phyloP scores from a whole-genome alignment of 2,888 invertebrate species.

The Meteorus cinctellus region DNA sequence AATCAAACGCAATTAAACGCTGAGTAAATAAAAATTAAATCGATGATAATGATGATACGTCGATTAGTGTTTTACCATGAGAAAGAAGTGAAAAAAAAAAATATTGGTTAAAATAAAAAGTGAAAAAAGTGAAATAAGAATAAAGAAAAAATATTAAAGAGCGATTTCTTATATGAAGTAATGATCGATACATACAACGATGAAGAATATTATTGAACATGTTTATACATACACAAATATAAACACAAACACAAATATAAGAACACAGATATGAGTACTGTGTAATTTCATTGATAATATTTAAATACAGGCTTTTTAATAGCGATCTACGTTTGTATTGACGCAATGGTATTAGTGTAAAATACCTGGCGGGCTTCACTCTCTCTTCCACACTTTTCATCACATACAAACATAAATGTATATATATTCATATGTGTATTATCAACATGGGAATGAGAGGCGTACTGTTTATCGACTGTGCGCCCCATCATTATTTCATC shows the following conservation, averaged over 20 bases:
- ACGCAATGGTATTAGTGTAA: constrained; percentile 44
- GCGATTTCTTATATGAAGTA: constrained; percentile 54
- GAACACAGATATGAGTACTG: constrained; percentile 44
- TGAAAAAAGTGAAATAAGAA: neutral
- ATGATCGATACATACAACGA: constrained; percentile 42
- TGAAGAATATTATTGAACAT: constrained; percentile 48
- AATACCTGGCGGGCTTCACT: constrained; percentile 40
- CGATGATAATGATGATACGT: constrained; percentile 7
- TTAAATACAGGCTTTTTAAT: constrained; percentile 70
- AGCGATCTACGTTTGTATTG: constrained; percentile 60
- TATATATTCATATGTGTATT: constrained; percentile 39
- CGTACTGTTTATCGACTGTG: constrained; percentile 66
- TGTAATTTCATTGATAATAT: constrained; percentile 71
- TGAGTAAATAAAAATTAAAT: neutral
- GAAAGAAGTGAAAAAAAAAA: neutral
- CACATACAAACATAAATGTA: constrained; percentile 26
- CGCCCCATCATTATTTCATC: constrained; percentile 69
- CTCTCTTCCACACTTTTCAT: constrained; percentile 37
- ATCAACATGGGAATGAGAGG: constrained; percentile 56
- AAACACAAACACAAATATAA: neutral
- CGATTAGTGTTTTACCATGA: neutral
- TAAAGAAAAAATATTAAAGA: neutral
- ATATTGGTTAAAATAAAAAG: neutral
- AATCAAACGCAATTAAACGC: neutral
- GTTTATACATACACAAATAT: constrained; percentile 18